Evolutionary conservation across 2,113 vertebrate species (phyloP), one percentile per base, ranked within the genome.

Genomic region (Microtus pennsylvanicus): DNA sequence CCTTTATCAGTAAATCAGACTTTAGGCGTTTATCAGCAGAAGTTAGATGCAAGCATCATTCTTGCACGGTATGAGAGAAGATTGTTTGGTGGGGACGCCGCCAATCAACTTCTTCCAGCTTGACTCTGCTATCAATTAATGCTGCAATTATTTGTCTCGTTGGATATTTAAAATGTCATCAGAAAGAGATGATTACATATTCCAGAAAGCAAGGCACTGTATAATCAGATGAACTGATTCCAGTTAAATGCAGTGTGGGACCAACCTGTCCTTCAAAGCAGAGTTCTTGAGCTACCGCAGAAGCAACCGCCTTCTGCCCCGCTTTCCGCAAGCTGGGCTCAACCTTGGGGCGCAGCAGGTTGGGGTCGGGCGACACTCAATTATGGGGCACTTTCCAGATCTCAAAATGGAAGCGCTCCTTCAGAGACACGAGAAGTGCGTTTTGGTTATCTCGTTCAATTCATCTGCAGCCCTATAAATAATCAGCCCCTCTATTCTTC

Each of bases 101-200:
- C 98, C 99, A 99, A 98, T 99, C 99, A 99, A 98, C 98, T 98
- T 98, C 98, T 98, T 98, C 97, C 98, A 98, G 98, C 97, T 98
- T 98, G 98, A 98, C 98, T 98, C 97, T 98, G 98, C 98, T 99
- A 99, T 99, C 99, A 99, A 99, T 99, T 99, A 99, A 99, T 98
- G 97, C 98, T 96, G 98, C 98, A 99, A 99, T 99, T 99, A 99
- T 99, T 99, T 99, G 98, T 98, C 98, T 98, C 98, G 98, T 97
- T 99, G 98, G 98, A 99, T 99, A 99, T 99, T 99, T 99, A 99
- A 99, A 99, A 99, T 99, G 98, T 99, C 99, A 99, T 99, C 99
- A 98, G 98, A 99, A 99, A 99, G 98, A 99, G 98, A 99, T 99
- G 99, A 99, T 99, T 99, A 99, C 98, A 99, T 98, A 99, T 98